These are phyloP conservation scores for Rhyacophila brunnea DNA, from an alignment of 1,140 invertebrate genomes.

Conservation along the genomic window DNA sequence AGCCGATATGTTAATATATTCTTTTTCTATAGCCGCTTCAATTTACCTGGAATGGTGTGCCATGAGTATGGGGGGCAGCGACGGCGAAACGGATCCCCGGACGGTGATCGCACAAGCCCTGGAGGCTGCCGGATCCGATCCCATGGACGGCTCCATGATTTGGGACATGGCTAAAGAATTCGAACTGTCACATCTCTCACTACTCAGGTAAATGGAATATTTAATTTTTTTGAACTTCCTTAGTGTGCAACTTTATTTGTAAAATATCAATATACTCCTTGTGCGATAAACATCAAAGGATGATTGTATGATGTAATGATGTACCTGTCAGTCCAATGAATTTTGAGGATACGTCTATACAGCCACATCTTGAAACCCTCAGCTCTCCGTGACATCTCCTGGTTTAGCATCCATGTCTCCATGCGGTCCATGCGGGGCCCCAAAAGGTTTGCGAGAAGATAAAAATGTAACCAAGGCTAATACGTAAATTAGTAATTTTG, in stretches of 20 bases:
- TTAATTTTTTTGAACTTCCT: background rate
- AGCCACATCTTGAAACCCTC: too few species aligned
- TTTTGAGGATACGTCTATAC: too few species aligned
- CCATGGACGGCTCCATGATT: constrained; percentile 29
- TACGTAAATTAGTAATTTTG: too few species aligned
- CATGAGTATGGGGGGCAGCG: constrained; percentile 23
- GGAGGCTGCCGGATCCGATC: constrained; percentile 26
- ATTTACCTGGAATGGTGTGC: constrained; percentile 32
- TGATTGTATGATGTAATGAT: background rate
- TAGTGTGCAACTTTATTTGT: background rate
- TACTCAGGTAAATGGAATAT: constrained; percentile 26
- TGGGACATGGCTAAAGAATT: constrained; percentile 32
- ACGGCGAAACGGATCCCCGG: constrained; percentile 21
- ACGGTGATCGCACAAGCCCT: constrained; percentile 21
- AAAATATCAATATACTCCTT: background rate
- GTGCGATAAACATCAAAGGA: background rate
- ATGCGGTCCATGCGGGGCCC: too few species aligned
- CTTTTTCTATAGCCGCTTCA: constrained; percentile 19
- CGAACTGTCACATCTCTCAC: constrained; percentile 26
- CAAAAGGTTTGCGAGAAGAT: too few species aligned
- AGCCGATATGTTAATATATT: too few species aligned
- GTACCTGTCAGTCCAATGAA: too few species aligned
- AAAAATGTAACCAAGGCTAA: too few species aligned
- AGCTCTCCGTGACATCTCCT: too few species aligned
- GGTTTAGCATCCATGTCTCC: too few species aligned